Conservation (phyloP, 23 tunicate genomes). For the Trididemnum miniatum region DNA sequence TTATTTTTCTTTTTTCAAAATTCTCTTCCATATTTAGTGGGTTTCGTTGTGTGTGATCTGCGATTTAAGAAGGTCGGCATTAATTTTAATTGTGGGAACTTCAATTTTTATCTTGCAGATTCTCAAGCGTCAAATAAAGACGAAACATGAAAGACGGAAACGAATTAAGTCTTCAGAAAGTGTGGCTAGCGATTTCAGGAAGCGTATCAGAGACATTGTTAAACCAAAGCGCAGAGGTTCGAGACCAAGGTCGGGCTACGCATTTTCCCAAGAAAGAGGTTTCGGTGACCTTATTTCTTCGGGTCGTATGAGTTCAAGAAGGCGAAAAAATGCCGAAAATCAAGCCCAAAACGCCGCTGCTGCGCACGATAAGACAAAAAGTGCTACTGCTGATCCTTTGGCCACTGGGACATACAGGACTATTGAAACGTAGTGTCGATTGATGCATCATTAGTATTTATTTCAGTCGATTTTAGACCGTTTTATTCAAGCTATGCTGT, state of each 20-base stretch:
- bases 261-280: slow-evolving; percentile 92
- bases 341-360: not conserved
- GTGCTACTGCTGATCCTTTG: too few relatives aligned
- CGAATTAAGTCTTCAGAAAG: slow-evolving; percentile 41
- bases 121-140: slow-evolving; percentile 44
- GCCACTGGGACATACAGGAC: too few relatives aligned
- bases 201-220: slow-evolving; percentile 34
- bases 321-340: slow-evolving; percentile 35
- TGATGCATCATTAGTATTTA: too few relatives aligned
- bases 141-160: slow-evolving; percentile 22
- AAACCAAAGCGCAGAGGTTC: slow-evolving; percentile 42
- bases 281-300: slow-evolving; percentile 86
- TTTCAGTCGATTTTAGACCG: too few relatives aligned
- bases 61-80: too few relatives aligned
- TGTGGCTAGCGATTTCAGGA: slow-evolving; percentile 21
- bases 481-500: too few relatives aligned
- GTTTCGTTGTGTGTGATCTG: too few relatives aligned
- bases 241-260: slow-evolving; percentile 84
- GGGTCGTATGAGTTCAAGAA: slow-evolving; percentile 81
- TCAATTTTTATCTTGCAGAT: slow-evolving; percentile 41
- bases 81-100: too few relatives aligned
- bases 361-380: too few relatives aligned
- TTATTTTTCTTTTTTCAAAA: too few relatives aligned
- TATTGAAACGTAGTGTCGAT: too few relatives aligned
- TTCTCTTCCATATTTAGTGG: too few relatives aligned